Evolutionary conservation across 2,888 invertebrate species (phyloP).

Genomic region (Charanyca ferruginea): DNA sequence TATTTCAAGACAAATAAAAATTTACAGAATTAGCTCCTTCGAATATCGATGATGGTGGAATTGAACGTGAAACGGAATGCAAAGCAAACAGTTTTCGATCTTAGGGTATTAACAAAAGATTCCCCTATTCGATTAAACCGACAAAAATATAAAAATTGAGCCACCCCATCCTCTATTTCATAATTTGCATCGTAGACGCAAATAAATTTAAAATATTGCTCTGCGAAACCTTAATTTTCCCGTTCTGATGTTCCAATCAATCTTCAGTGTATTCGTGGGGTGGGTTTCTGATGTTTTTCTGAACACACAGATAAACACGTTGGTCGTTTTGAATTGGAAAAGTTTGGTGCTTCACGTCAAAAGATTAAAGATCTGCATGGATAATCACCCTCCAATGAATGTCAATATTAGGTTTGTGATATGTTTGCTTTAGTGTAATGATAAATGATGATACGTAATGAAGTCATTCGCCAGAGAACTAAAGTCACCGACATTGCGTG

Average conservation of each 20-base stretch:
- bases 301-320: slow-evolving; percentile 60
- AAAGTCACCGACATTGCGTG: too few relatives aligned
- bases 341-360: slow-evolving; percentile 52
- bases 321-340: slow-evolving; percentile 58
- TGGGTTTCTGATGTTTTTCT: slow-evolving; percentile 57
- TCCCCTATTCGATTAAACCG: slow-evolving; percentile 87
- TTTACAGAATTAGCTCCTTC: slow-evolving; percentile 63
- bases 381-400: slow-evolving; percentile 51
- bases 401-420: slow-evolving; percentile 26
- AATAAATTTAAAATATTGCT: slow-evolving; percentile 90
- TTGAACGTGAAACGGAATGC: slow-evolving; percentile 69
- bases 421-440: slow-evolving; percentile 1
- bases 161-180: slow-evolving; percentile 88
- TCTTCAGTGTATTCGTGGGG: slow-evolving; percentile 71
- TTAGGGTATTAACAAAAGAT: slow-evolving; percentile 80
- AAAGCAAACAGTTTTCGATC: slow-evolving; percentile 82
- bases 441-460: slow-evolving; percentile 20
- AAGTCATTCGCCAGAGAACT: too few relatives aligned
- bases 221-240: slow-evolving; percentile 84
- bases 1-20: slow-evolving; percentile 64
- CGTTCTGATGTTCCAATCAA: slow-evolving; percentile 83
- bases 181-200: slow-evolving; percentile 90
- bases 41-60: slow-evolving; percentile 59
- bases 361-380: slow-evolving; percentile 57
- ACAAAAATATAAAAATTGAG: slow-evolving; percentile 78